phyloP scores from a whole-genome alignment of 2,113 vertebrate species.

The Elephas maximus region DNA sequence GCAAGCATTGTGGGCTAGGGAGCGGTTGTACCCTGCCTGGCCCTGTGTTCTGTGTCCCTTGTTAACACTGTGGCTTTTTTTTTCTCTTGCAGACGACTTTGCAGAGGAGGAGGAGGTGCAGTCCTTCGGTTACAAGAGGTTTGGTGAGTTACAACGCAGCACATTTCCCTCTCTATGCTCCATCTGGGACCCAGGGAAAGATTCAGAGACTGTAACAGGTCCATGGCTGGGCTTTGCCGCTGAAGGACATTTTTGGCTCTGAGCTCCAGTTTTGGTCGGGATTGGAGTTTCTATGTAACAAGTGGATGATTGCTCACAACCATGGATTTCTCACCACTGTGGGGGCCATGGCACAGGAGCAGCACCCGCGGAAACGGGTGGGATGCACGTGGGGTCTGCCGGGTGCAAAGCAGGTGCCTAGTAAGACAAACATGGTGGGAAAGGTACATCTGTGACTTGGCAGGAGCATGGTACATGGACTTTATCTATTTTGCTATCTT shows the following conservation, averaged over 20 bases:
- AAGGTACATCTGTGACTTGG: not conserved
- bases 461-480: not conserved
- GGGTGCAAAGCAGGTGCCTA: not conserved
- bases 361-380: not conserved
- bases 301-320: not conserved
- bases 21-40: not conserved
- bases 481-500: not conserved
- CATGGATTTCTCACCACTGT: not conserved
- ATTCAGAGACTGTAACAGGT: not conserved
- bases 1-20: fast-evolving
- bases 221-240: too few relatives aligned
- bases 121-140: conserved; percentile 99
- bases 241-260: not conserved
- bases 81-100: conserved; percentile 95
- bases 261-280: not conserved
- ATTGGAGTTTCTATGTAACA: not conserved
- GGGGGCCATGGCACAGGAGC: not conserved
- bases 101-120: conserved; percentile 98
- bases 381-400: too few relatives aligned
- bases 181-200: not conserved
- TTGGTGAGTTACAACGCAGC: conserved; percentile 92
- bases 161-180: not conserved
- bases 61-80: conserved; percentile 39
- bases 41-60: not conserved
- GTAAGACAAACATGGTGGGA: not conserved